These are phyloP conservation scores for Spilogale gracilis DNA, from an alignment of 2,113 vertebrate genomes.

Conservation along the genomic window DNA sequence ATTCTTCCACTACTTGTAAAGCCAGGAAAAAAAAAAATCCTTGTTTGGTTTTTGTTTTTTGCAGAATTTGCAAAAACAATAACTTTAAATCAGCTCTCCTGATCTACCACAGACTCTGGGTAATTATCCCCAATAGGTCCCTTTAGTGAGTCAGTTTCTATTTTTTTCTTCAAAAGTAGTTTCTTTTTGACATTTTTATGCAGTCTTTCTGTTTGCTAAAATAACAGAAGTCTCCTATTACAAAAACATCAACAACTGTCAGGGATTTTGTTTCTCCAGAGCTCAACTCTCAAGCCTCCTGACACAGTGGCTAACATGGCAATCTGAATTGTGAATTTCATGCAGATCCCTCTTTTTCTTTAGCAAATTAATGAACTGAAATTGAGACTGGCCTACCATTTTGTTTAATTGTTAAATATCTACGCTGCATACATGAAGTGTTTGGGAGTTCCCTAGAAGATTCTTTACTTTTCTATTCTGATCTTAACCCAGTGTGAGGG, in stretches of 20 bases:
- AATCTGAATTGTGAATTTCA: conserved; percentile 39
- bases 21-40: not conserved
- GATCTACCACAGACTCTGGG: conserved; percentile 69
- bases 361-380: conserved; percentile 32
- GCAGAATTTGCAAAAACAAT: conserved; percentile 81
- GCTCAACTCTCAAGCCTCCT: conserved; percentile 21
- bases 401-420: not conserved
- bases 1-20: conserved; percentile 56
- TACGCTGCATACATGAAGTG: not conserved
- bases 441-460: not conserved
- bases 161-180: conserved; percentile 81
- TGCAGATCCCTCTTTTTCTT: not conserved
- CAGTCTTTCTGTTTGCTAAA: conserved; percentile 80
- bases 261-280: conserved; percentile 61
- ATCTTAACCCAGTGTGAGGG: not conserved
- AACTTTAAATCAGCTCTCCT: conserved; percentile 79
- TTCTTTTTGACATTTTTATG: conserved; percentile 82
- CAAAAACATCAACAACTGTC: conserved; percentile 72
- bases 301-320: not conserved
- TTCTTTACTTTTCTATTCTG: conserved; percentile 3
- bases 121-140: conserved; percentile 81
- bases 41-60: conserved; percentile 59
- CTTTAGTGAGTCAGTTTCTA: conserved; percentile 78
- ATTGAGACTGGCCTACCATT: not conserved
- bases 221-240: conserved; percentile 77